Base-by-base conservation (phyloP, 2,797 vertebrate genomes). In the Sebastes hubbsi region DNA sequence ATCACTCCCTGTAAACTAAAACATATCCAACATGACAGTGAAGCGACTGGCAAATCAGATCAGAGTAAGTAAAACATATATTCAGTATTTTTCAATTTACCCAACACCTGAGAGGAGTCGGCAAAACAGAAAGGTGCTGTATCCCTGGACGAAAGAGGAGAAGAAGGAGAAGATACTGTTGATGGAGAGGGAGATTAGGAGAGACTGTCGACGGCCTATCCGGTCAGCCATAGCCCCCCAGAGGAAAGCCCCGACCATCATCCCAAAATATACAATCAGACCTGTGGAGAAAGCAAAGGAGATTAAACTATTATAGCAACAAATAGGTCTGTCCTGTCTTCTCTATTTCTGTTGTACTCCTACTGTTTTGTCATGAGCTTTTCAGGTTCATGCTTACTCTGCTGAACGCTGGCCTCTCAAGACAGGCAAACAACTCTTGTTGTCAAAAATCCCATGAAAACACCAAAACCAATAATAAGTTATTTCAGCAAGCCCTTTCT, bases 151-250 rank as follows among this genome's bases (percentile, higher is more conserved):
- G 54, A 99, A 99, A 82, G 98, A 99, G 49, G 98, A 99, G 96
- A 99, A 99, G 96, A 99, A 99, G 92, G 98, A 98, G 80, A 99
- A 99, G 89, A 99, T 90, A 13, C 98, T 98, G 95, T 99, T 99
- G 96, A 99, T 98, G 24, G 98, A 99, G 81, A 99, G 98, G 3
- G 97, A 98, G 95, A 99, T 98, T 93, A 99, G 97, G 32, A 99
- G 97, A 83, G 98, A 99, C 93, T 99, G 98, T 12, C 96, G 93
- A 61, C 98, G 97, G 24, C 98, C 98, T 76, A 99, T 97, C 63
- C 97, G 96, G 85, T 99, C 98, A 1, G 98, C 97, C 89, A 99
- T 89, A 62, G 97, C 97, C 0, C 98, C 98, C 98, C 98, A 99
- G 80, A 99, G 92, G 92, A 99, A 99, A 4, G 98, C 98, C 0